These are phyloP conservation scores for Machimus rusticus DNA, from an alignment of 2,888 invertebrate genomes.

Conservation along the genomic window DNA sequence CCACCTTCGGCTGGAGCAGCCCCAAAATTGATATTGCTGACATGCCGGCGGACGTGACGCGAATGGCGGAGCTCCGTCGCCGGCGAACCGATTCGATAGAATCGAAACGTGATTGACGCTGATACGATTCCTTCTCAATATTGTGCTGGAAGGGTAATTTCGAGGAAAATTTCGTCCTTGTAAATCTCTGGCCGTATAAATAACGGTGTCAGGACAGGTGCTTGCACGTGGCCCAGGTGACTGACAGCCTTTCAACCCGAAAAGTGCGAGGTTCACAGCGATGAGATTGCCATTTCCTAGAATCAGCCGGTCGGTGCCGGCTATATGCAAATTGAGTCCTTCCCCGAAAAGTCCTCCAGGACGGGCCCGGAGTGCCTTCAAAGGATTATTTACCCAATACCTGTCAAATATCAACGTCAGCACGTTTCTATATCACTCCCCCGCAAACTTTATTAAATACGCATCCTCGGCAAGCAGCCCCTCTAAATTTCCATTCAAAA, in stretches of 20 bases:
- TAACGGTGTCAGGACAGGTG: not conserved
- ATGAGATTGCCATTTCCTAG: not conserved
- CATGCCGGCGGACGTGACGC: not conserved
- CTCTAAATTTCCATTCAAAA: not conserved
- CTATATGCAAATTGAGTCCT: not conserved
- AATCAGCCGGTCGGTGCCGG: not conserved
- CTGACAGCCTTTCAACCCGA: not conserved
- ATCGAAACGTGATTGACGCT: not conserved
- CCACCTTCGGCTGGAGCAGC: not conserved
- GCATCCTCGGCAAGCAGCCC: not conserved
- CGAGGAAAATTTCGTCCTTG: not conserved
- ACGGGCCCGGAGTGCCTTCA: not conserved
- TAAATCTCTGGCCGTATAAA: not conserved
- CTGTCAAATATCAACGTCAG: not conserved
- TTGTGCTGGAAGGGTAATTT: not conserved
- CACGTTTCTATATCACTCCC: not conserved
- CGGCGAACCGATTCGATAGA: not conserved
- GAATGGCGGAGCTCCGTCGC: not conserved
- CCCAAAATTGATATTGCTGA: conserved; percentile 11
- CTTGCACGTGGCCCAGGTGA: not conserved
- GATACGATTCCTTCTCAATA: not conserved
- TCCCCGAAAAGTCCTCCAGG: not conserved
- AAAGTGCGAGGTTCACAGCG: not conserved
- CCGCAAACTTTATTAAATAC: not conserved
- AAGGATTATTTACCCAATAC: not conserved